Percentiles rank a stretch among this genome's conserved stretches.
Conservation (phyloP, 2,888 invertebrate genomes). For the Chrysolina oricalcia region DNA sequence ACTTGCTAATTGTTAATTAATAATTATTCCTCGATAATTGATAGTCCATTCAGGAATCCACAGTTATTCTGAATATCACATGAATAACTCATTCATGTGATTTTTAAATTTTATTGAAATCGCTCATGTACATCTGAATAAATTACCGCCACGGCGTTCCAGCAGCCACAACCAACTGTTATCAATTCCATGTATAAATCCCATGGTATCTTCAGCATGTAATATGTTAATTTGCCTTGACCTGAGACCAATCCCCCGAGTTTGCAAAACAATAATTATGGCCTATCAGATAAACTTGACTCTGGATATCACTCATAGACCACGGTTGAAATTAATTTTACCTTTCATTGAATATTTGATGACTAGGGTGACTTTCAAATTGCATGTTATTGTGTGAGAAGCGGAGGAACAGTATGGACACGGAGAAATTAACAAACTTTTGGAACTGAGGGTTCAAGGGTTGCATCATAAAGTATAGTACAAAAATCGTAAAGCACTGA, state of each 20-base stretch:
- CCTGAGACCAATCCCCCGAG: slow-evolving; percentile 34
- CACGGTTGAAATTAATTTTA: background rate
- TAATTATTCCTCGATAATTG: too few species aligned
- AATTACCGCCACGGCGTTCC: background rate
- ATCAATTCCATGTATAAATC: slow-evolving; percentile 10
- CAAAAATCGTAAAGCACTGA: too few species aligned
- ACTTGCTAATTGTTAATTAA: too few species aligned
- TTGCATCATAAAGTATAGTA: too few species aligned
- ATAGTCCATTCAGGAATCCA: too few species aligned
- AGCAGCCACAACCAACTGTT: background rate
- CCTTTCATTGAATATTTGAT: background rate
- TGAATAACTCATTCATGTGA: background rate
- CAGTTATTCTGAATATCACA: too few species aligned
- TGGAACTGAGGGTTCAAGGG: too few species aligned
- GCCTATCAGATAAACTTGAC: slow-evolving; percentile 24
- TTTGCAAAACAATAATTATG: slow-evolving; percentile 24
- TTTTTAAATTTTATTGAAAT: background rate
- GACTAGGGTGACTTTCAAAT: background rate
- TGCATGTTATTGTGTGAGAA: background rate
- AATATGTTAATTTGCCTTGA: slow-evolving; percentile 33
- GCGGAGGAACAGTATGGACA: too few species aligned
- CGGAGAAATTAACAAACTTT: too few species aligned
- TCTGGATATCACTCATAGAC: slow-evolving; percentile 1
- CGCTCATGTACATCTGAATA: background rate
- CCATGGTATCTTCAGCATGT: slow-evolving; percentile 18